These are phyloP conservation scores for Eristalinus sepulchralis DNA, from an alignment of 2,888 invertebrate genomes.

Conservation along the genomic window DNA sequence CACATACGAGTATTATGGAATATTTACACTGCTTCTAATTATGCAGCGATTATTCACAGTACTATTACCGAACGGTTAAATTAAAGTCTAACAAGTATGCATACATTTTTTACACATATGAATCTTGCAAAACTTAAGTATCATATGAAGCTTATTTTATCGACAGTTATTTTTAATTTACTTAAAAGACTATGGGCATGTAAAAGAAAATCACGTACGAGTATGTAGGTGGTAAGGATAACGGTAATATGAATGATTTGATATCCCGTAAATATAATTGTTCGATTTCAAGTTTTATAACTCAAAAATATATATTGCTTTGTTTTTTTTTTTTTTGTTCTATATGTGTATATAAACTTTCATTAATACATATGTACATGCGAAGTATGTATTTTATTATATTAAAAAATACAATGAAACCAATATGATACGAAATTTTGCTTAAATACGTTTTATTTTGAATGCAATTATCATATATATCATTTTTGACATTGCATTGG, in stretches of 20 bases:
- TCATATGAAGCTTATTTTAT: neutral
- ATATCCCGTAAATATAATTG: slow-evolving; percentile 47
- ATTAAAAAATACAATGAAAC: neutral
- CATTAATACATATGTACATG: too few species aligned
- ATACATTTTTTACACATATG: neutral
- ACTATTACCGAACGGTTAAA: neutral
- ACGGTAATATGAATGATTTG: slow-evolving; percentile 33
- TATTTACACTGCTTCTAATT: neutral
- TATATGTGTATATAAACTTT: too few species aligned
- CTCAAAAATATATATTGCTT: slow-evolving; percentile 9
- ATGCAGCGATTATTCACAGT: neutral
- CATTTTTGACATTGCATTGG: neutral
- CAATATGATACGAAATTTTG: neutral
- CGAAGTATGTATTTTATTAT: slow-evolving; percentile 6
- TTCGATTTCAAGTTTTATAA: too few species aligned
- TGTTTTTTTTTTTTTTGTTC: too few species aligned
- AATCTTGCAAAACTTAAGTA: neutral
- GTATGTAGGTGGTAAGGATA: slow-evolving; percentile 7
- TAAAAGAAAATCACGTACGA: neutral
- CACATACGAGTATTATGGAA: neutral
- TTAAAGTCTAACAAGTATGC: neutral
- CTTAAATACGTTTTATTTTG: neutral
- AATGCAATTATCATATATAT: neutral
- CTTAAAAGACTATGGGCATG: neutral
- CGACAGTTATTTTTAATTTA: neutral